These are phyloP conservation scores for Porites australiensis DNA, from an alignment of 64 coral and sea anemone species.

Conservation along the genomic window DNA sequence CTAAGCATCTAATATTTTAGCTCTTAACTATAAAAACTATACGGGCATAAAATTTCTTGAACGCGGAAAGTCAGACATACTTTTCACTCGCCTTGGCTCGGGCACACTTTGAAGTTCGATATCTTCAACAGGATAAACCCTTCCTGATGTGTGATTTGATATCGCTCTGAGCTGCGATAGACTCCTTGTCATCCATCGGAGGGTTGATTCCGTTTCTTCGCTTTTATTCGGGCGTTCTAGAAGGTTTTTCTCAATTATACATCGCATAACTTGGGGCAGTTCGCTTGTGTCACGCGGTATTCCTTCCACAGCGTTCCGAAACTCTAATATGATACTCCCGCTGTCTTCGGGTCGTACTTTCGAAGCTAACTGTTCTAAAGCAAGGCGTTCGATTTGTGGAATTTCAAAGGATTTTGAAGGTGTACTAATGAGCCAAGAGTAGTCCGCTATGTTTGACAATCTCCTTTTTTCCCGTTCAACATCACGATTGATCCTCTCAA, in stretches of 20 bases:
- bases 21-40: background rate
- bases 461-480: constrained; percentile 72
- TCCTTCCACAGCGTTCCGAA: constrained; percentile 72
- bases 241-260: constrained; percentile 78
- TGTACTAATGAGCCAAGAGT: constrained; percentile 79
- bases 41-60: constrained; percentile 41
- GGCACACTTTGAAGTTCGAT: constrained; percentile 53
- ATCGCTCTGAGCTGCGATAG: constrained; percentile 72
- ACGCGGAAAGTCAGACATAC: constrained; percentile 93
- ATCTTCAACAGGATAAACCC: constrained; percentile 71
- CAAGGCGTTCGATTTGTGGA: constrained; percentile 73
- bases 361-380: constrained; percentile 80
- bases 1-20: background rate
- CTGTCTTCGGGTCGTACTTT: constrained; percentile 85
- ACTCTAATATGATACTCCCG: constrained; percentile 76
- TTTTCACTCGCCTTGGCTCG: constrained; percentile 77
- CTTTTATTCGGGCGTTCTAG: constrained; percentile 33
- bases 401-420: constrained; percentile 71
- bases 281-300: constrained; percentile 61
- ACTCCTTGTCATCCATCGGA: constrained; percentile 81
- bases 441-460: constrained; percentile 76
- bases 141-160: constrained; percentile 76
- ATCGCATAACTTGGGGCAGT: constrained; percentile 73
- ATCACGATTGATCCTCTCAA: constrained; percentile 57
- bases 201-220: constrained; percentile 39